Evolutionary conservation across 1,140 invertebrate genomes (phyloP).

Genomic region (Orchesella cincta): DNA sequence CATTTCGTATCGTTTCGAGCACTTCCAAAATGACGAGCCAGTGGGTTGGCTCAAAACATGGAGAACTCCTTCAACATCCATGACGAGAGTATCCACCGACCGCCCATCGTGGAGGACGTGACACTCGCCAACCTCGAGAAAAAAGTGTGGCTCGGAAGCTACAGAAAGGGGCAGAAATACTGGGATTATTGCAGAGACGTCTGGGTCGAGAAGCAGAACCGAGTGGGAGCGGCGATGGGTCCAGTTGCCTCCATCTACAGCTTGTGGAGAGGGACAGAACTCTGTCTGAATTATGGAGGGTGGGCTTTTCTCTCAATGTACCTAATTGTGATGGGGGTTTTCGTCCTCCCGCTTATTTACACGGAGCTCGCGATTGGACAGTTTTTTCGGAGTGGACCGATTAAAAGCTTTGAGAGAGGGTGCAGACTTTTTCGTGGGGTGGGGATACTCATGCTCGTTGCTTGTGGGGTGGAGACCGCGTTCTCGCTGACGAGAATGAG

Average conservation of each 20-base stretch:
- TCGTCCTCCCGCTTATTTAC: constrained; percentile 14
- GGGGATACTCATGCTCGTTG: neutral
- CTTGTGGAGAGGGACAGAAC: neutral
- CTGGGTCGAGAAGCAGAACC: neutral
- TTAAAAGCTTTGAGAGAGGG: neutral
- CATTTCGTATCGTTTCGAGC: no score
- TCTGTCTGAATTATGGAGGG: neutral
- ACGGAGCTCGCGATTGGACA: neutral
- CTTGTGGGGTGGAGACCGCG: neutral
- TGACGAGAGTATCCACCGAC: no score
- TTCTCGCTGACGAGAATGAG: neutral
- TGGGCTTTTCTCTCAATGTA: neutral
- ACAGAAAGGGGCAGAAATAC: neutral
- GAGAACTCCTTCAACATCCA: no score
- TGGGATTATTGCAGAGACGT: constrained; percentile 7
- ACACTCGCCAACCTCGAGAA: no score
- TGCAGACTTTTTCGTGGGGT: neutral
- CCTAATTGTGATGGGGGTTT: neutral
- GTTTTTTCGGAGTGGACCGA: neutral
- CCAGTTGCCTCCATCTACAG: neutral
- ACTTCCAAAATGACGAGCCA: no score
- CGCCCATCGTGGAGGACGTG: no score
- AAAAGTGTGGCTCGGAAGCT: no score
- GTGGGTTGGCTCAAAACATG: no score
- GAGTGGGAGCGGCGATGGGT: neutral